Evolutionary conservation across 2,888 invertebrate species (phyloP), one percentile per base, ranked within the genome.

Genomic region (Papilio gigon): DNA sequence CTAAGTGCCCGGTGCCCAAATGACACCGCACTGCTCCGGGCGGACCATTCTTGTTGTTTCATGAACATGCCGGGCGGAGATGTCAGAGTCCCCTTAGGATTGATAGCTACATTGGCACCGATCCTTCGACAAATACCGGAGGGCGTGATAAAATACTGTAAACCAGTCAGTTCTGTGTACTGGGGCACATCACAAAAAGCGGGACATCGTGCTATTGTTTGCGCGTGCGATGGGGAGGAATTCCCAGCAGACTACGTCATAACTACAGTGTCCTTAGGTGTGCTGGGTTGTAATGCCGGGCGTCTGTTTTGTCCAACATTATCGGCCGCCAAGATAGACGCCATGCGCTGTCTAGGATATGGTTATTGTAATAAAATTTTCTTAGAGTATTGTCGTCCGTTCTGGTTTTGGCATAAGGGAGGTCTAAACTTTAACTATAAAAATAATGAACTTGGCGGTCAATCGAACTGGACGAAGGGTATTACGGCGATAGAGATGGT

Each of bases 321-420:
- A 56, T 96, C 97, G 0, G 82, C 92, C 1, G 92, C 93, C 4
- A 97, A 97, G 87, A 88, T 94, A 42, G 93, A 93, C 73, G 95
- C 96, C 0, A 95, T 97, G 76, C 88, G 90, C 37, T 91, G 92
- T 75, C 83, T 95, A 37, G 95, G 96, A 4, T 95, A 93, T 76
- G 97, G 96, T 0, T 93, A 92, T 76, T 95, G 96, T 11, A 94
- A 96, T 77, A 97, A 96, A 88, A 93, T 97, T 42, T 96, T 95
- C 78, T 83, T 97, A 50, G 95, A 96, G 76, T 97, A 96, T 79
- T 93, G 94, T 50, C 91, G 93, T 20, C 95, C 96, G 0, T 95
- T 96, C 75, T 95, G 95, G 94, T 93, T 92, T 8, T 95, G 95
- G 94, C 93, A 94, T 61, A 93, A 94, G 74, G 94, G 94, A 0